A percentile compares a stretch with the other conserved stretches of the same genome.
Evolutionary conservation across 2,797 vertebrate species (phyloP).

Genomic region (Oryzias dopingdopingensis): DNA sequence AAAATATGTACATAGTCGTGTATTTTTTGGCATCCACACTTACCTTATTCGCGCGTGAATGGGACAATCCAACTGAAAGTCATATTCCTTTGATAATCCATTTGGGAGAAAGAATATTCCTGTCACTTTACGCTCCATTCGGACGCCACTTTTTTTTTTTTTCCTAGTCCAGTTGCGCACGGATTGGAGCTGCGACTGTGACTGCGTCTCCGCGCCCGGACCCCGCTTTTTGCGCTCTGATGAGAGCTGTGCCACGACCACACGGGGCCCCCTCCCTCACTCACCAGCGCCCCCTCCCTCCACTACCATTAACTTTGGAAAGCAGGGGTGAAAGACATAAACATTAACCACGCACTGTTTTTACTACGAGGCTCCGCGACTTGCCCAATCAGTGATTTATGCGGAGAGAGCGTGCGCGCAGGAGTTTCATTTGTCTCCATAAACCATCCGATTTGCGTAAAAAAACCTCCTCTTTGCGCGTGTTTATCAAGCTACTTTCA

Average conservation of each 20-base stretch:
- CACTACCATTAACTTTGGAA: constrained; percentile 71
- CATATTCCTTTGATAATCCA: constrained; percentile 74
- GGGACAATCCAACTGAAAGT: constrained; percentile 55
- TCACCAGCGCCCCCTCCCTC: constrained; percentile 46
- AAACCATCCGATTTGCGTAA: background rate
- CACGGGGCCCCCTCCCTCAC: constrained; percentile 62
- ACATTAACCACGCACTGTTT: constrained; percentile 52
- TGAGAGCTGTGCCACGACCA: constrained; percentile 78
- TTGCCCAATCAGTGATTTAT: constrained; percentile 36
- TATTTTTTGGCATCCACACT: constrained; percentile 27
- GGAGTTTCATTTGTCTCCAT: background rate
- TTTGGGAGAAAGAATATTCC: constrained; percentile 60
- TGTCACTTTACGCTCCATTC: constrained; percentile 49
- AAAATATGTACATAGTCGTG: too few relatives aligned
- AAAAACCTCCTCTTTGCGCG: background rate
- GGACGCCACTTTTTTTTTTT: constrained; percentile 32
- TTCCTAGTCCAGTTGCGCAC: constrained; percentile 63
- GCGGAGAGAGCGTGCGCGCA: constrained; percentile 13
- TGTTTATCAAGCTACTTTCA: background rate
- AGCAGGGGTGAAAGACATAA: constrained; percentile 53
- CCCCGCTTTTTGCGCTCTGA: constrained; percentile 63
- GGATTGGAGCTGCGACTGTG: constrained; percentile 63
- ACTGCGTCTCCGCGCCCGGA: constrained; percentile 64
- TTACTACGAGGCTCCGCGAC: constrained; percentile 18
- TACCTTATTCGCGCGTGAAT: constrained; percentile 68